These are phyloP conservation scores for Tetrapedia diversipes DNA, from an alignment of 2,888 invertebrate species.

Conservation along the genomic window DNA sequence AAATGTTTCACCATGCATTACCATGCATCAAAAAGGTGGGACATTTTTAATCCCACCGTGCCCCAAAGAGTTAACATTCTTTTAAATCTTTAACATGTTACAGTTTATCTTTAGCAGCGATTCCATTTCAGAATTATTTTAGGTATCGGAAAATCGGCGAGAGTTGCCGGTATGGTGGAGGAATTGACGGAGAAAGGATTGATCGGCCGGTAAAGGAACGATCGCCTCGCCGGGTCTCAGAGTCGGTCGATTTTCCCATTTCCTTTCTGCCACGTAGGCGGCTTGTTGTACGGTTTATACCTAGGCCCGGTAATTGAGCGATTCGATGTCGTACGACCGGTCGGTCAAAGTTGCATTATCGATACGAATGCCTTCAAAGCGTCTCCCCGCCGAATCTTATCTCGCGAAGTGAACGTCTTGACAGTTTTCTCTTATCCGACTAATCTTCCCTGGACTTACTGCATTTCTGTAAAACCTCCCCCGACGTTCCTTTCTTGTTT, in stretches of 20 bases:
- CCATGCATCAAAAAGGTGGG: no score
- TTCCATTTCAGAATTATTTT: conserved; percentile 26
- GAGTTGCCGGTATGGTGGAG: background rate
- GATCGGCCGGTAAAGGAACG: conserved; percentile 47
- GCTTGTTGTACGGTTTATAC: conserved; percentile 46
- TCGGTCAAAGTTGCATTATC: conserved; percentile 36
- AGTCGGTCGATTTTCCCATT: conserved; percentile 32
- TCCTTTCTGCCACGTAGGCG: conserved; percentile 28
- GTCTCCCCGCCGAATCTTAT: conserved; percentile 25
- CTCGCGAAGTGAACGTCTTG: conserved; percentile 23
- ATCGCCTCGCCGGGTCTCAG: conserved; percentile 37
- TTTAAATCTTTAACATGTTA: no score
- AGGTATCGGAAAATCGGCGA: conserved; percentile 18
- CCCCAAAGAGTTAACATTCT: no score
- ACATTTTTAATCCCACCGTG: no score
- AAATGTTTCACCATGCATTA: no score
- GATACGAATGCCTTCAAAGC: conserved; percentile 33
- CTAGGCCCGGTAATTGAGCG: conserved; percentile 42
- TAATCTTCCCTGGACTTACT: conserved; percentile 35
- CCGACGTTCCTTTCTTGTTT: conserved; percentile 11
- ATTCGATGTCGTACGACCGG: conserved; percentile 34
- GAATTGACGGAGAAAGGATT: conserved; percentile 27
- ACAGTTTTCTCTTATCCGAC: conserved; percentile 23
- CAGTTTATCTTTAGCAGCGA: no score
- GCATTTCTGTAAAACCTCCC: conserved; percentile 10